Percentiles rank a stretch among this genome's conserved stretches.
Conservation (phyloP, 2,113 vertebrate genomes). For the Sinocyclocheilus grahami region DNA sequence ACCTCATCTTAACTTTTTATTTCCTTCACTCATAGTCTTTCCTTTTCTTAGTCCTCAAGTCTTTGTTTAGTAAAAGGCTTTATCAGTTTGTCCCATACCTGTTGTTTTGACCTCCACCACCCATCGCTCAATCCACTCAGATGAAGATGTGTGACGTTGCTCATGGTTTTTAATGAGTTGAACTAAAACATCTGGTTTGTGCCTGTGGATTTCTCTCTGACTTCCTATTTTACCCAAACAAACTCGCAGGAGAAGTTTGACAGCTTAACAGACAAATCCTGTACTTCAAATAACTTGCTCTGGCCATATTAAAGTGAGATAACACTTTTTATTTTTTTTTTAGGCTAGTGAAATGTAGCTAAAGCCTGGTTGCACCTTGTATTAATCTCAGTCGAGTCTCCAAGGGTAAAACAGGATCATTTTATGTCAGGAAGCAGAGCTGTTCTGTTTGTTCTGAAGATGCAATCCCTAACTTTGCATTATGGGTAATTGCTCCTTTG, state of each 20-base stretch:
- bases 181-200: conserved; percentile 56
- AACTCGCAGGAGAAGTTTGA: conserved; percentile 2
- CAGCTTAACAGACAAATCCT: background rate
- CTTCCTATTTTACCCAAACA: conserved; percentile 67
- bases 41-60: conserved; percentile 58
- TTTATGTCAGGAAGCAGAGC: conserved; percentile 47
- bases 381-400: conserved; percentile 38
- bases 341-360: background rate
- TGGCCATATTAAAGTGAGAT: background rate
- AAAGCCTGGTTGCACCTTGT: background rate
- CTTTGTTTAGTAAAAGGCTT: conserved; percentile 59
- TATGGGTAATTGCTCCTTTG: background rate
- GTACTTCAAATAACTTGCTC: background rate
- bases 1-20: conserved; percentile 76
- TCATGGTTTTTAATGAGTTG: conserved; percentile 60
- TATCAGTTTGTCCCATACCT: conserved; percentile 62
- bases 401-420: conserved; percentile 67
- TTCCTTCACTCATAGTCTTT: conserved; percentile 67
- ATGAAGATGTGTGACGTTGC: conserved; percentile 65
- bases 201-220: conserved; percentile 54
- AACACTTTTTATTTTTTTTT: background rate
- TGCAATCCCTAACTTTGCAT: conserved; percentile 62
- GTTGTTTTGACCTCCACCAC: conserved; percentile 66
- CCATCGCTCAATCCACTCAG: conserved; percentile 63
- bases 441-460: conserved; percentile 55